These are phyloP conservation scores for Nestor notabilis DNA, from an alignment of 2,113 vertebrate genomes.

Conservation along the genomic window DNA sequence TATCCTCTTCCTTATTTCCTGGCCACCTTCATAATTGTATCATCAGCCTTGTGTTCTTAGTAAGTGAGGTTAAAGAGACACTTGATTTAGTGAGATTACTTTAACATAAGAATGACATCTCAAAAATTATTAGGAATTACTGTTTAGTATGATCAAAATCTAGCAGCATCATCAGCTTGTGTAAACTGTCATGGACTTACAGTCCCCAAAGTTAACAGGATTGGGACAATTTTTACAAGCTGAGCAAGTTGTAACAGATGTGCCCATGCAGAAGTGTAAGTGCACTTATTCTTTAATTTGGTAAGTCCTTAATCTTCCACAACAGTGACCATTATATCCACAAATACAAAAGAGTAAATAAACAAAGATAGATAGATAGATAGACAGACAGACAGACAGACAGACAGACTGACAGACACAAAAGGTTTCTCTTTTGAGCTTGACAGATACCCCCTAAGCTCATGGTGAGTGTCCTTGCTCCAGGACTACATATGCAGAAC, in stretches of 20 bases:
- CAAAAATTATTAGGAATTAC: background rate
- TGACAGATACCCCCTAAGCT: background rate
- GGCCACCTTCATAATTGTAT: background rate
- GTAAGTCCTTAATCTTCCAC: background rate
- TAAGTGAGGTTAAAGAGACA: background rate
- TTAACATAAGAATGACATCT: background rate
- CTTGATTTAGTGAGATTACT: background rate
- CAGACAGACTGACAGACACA: no score
- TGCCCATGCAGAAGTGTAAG: fast-evolving
- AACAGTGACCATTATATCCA: background rate
- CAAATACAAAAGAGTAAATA: background rate
- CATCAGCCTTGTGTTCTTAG: background rate
- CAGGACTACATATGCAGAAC: fast-evolving
- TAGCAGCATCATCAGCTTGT: background rate
- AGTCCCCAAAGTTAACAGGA: background rate
- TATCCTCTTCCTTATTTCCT: background rate
- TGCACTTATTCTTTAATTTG: background rate
- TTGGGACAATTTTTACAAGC: background rate
- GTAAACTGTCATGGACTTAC: background rate
- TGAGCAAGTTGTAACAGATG: background rate
- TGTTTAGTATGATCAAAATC: background rate
- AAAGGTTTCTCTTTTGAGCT: background rate
- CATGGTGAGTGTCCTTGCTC: background rate
- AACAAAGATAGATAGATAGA: background rate
- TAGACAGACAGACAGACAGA: no score